phyloP scores from a whole-genome alignment of 2,888 invertebrate genomes.

The Cecidostiba fungosa region DNA sequence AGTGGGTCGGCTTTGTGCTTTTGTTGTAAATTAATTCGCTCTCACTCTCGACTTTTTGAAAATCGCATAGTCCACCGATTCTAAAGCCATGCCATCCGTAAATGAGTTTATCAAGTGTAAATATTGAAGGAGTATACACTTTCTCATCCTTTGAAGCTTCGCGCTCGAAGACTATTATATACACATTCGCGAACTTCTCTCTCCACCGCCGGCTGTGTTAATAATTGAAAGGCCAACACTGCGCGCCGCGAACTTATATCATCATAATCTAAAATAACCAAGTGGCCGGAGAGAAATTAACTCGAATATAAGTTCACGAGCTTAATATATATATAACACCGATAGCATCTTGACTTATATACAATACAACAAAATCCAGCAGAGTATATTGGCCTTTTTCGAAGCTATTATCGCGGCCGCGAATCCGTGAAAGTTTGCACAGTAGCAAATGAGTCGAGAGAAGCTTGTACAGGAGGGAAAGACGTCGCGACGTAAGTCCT shows the following conservation, averaged over 20 bases:
- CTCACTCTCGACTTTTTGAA: not conserved
- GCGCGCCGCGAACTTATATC: not conserved
- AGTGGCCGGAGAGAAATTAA: not conserved
- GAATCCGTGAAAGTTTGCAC: not conserved
- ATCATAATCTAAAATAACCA: constrained; percentile 20
- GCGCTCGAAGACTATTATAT: constrained; percentile 10
- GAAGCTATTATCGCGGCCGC: not conserved
- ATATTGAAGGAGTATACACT: constrained; percentile 3
- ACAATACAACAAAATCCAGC: not conserved
- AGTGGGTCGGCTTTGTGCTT: not conserved
- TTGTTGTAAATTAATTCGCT: not conserved
- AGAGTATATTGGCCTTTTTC: not conserved
- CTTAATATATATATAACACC: not conserved
- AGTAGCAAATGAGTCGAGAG: not conserved
- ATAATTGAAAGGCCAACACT: constrained; percentile 33
- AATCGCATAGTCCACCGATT: not conserved
- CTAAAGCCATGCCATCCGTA: not conserved
- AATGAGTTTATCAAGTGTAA: constrained; percentile 21
- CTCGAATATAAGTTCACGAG: not conserved
- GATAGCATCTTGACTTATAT: not conserved
- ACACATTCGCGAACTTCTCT: not conserved
- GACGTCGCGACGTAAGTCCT: not conserved
- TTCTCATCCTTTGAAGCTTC: not conserved
- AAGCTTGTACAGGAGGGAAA: not conserved
- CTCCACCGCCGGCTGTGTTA: not conserved